phyloP scores from a whole-genome alignment of 1,140 invertebrate species.

The Diachasma alloeum region DNA sequence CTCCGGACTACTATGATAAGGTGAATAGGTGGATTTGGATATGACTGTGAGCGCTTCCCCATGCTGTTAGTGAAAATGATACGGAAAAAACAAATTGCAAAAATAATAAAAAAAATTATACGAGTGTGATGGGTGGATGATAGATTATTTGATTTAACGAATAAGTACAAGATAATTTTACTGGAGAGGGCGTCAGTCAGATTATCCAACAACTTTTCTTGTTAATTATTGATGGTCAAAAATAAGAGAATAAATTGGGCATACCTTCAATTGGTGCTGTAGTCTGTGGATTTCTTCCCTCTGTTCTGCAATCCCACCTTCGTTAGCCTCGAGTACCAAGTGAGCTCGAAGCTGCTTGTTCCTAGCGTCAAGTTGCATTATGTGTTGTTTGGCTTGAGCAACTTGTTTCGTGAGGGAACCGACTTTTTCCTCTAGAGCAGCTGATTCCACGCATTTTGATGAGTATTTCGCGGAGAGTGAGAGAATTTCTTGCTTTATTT shows the following conservation, averaged over 20 bases:
- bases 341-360: slow-evolving; percentile 81
- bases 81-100: not conserved
- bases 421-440: slow-evolving; percentile 84
- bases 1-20: slow-evolving; percentile 42
- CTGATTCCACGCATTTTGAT: slow-evolving; percentile 89
- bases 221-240: not conserved
- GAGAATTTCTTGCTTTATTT: slow-evolving; percentile 85
- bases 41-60: slow-evolving; percentile 44
- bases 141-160: not conserved
- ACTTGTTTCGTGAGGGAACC: slow-evolving; percentile 79
- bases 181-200: not conserved
- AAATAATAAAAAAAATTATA: not conserved
- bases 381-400: slow-evolving; percentile 80
- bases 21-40: slow-evolving; percentile 42
- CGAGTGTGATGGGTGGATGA: slow-evolving; percentile 29
- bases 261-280: slow-evolving; percentile 61
- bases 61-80: slow-evolving; percentile 54
- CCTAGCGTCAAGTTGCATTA: slow-evolving; percentile 79
- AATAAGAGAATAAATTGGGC: not conserved
- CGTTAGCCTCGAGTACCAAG: slow-evolving; percentile 71
- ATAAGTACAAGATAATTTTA: not conserved
- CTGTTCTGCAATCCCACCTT: slow-evolving; percentile 53
- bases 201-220: slow-evolving; percentile 15
- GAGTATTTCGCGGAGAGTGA: slow-evolving; percentile 91
- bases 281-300: slow-evolving; percentile 61